These are phyloP conservation scores for Melanocharis versteri DNA, from an alignment of 2,113 vertebrate species.

Conservation along the genomic window DNA sequence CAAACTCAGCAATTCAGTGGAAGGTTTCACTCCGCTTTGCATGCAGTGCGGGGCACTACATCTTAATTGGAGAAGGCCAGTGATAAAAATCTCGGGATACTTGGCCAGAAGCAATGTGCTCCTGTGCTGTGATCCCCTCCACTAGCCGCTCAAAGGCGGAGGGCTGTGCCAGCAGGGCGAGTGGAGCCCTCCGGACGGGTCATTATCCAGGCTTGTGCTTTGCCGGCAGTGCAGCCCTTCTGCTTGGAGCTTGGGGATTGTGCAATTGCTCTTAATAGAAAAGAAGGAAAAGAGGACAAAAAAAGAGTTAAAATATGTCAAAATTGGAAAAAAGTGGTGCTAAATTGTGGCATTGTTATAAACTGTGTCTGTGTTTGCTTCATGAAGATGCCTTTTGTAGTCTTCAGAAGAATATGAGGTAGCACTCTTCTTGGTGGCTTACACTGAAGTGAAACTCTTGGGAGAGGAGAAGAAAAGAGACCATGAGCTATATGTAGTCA, in stretches of 20 bases:
- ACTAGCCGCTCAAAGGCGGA: fast-evolving
- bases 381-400: neutral
- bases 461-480: neutral
- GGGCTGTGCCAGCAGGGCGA: fast-evolving
- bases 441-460: neutral
- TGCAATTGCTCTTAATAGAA: neutral
- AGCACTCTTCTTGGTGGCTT: neutral
- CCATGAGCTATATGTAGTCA: neutral
- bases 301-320: neutral
- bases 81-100: neutral
- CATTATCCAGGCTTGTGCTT: neutral
- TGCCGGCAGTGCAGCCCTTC: neutral
- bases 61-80: neutral
- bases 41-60: neutral
- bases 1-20: neutral
- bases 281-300: neutral
- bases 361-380: neutral
- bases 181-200: neutral
- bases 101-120: neutral
- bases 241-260: neutral
- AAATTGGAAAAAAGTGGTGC: neutral
- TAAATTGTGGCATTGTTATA: neutral
- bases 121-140: neutral
- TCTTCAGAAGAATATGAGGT: neutral
- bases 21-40: neutral